Evolutionary conservation across 2,113 vertebrate genomes (phyloP).

Genomic region (Bujurquina vittata): DNA sequence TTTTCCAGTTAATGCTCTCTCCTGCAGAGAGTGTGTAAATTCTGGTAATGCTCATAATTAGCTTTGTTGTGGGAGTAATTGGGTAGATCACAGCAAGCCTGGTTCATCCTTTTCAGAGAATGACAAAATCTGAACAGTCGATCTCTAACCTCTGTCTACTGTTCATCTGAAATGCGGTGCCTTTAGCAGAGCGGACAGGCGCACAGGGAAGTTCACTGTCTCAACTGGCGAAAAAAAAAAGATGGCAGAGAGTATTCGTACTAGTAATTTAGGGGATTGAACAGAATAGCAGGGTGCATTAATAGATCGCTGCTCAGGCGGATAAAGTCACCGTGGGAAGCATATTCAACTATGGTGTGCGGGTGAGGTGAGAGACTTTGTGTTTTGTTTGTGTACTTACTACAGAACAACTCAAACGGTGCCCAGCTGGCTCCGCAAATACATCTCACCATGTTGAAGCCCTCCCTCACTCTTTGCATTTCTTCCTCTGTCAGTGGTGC

Average conservation of each 20-base stretch:
- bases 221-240: neutral
- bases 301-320: neutral
- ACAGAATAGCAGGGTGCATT: neutral
- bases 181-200: neutral
- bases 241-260: slow-evolving; percentile 8
- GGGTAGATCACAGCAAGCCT: slow-evolving; percentile 37
- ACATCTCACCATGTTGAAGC: neutral
- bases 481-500: neutral
- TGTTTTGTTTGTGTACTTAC: neutral
- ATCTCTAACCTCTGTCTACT: slow-evolving; percentile 8
- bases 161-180: neutral
- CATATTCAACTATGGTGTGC: slow-evolving; percentile 7
- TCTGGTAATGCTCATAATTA: slow-evolving; percentile 58
- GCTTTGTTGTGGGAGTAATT: slow-evolving; percentile 55
- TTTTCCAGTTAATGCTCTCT: slow-evolving; percentile 32
- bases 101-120: slow-evolving; percentile 41
- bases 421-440: neutral
- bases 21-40: slow-evolving; percentile 57
- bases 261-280: slow-evolving; percentile 23
- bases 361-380: neutral
- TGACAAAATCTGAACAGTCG: slow-evolving; percentile 21
- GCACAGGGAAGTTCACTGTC: slow-evolving; percentile 2
- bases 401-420: neutral
- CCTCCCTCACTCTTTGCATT: neutral
- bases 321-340: slow-evolving; percentile 2